Evolutionary conservation across 2,797 vertebrate species (phyloP).

Genomic region (Novumbra hubbsi): DNA sequence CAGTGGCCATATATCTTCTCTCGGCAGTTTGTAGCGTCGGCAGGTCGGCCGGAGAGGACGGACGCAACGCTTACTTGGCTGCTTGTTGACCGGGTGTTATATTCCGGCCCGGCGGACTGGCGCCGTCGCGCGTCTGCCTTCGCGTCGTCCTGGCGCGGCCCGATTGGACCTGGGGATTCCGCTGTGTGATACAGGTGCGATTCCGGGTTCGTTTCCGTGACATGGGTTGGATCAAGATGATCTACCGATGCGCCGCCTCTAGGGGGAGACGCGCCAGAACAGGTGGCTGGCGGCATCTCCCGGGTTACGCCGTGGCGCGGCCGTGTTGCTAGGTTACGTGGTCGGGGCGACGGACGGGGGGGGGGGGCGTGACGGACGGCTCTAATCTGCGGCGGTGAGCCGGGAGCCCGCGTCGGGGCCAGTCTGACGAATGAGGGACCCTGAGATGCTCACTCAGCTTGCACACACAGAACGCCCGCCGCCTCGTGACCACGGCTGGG

Average conservation of each 20-base stretch:
- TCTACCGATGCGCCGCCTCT: no score
- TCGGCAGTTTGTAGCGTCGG: neutral
- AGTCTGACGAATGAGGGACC: constrained; percentile 11
- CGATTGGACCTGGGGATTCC: neutral
- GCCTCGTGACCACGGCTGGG: neutral
- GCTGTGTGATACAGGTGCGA: no score
- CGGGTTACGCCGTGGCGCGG: neutral
- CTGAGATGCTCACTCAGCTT: neutral
- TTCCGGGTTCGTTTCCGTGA: no score
- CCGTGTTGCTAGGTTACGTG: neutral
- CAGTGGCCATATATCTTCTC: neutral
- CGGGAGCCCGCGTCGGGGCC: neutral
- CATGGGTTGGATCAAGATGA: no score
- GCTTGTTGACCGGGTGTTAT: neutral
- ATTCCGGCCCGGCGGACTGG: neutral
- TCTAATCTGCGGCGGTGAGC: constrained; percentile 8
- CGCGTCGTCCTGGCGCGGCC: neutral
- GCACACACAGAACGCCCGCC: constrained; percentile 4
- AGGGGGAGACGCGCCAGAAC: no score
- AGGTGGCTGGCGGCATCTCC: no score
- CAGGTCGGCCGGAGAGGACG: neutral
- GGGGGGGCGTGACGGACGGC: neutral
- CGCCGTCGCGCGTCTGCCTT: no score
- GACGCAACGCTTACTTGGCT: neutral
- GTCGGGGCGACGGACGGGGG: neutral